Base-by-base conservation (phyloP, 2,797 vertebrate species). In the Girardinus metallicus region DNA sequence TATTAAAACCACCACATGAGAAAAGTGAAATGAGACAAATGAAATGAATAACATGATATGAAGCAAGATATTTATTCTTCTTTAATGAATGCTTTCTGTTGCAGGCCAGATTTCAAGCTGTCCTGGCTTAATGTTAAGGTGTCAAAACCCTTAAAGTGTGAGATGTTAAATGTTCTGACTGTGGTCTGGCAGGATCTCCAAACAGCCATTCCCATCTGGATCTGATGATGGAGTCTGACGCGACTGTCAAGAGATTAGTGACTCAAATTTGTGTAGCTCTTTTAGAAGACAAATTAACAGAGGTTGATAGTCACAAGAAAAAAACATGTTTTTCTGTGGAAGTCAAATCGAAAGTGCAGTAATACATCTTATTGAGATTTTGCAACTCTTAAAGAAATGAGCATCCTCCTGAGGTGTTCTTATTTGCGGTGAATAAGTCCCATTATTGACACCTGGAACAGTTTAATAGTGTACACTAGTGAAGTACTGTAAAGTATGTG, bases 221-320 rank as follows among this genome's bases (percentile, higher is more conserved):
- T 78, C 13, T 44, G 73, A 1, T 51, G 79, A 60, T 55, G 29
- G 34, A 75, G 47, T 72, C 75, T 11, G 73, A 64, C 62, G 5
- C 12, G 41, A 51, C 76, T 60, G 76, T 26, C 49, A 53, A 62
- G 75, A 81, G 64, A 77, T 79, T 43, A 73, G 44, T 6, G 74
- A 47, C 57, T 43, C 47, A 75, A 26, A 72, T 29, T 34, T 72
- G 46, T 62, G 26, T 34, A 1, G 66, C 51, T 75, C 6, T 18
- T 21, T 60, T 60, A 57, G 46, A 60, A 55, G 64, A 53, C 10
- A 71, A 55, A 76, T 18, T 44, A 15, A n/a, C 55, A 39, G 21
- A 23, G 43, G 71, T 72, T 77, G 47, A 51, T 68, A 39, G 5
- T 18, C 74, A 64, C 31, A 49, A 83, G 73, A 5, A 26, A 55